Evolutionary conservation across 2,888 invertebrate species (phyloP).

Genomic region (Eupithecia subfuscata): DNA sequence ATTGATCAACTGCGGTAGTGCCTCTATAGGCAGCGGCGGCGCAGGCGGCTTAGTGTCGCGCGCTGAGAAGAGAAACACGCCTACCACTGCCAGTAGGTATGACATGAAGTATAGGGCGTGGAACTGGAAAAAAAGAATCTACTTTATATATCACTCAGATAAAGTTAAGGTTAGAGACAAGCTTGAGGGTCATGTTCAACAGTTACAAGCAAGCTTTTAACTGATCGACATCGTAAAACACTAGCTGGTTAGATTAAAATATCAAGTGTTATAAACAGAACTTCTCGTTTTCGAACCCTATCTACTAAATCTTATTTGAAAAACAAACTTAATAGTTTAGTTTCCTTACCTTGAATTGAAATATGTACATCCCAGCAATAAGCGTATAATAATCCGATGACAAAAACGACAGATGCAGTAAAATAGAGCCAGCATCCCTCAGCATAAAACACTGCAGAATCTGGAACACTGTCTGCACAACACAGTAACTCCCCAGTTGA

Average conservation of each 20-base stretch:
- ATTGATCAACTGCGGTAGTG: constrained; percentile 53
- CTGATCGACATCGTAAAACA: neutral
- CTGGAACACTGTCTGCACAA: constrained; percentile 90
- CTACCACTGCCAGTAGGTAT: constrained; percentile 89
- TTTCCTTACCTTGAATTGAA: constrained; percentile 89
- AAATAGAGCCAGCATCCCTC: constrained; percentile 91
- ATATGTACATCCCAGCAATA: constrained; percentile 90
- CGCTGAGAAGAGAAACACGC: constrained; percentile 85
- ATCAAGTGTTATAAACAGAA: neutral
- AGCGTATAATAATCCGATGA: constrained; percentile 94
- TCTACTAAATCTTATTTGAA: neutral
- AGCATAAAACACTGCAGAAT: constrained; percentile 90
- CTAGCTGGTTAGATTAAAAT: neutral
- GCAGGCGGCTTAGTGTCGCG: constrained; percentile 84
- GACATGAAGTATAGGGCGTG: constrained; percentile 92
- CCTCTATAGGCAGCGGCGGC: constrained; percentile 48
- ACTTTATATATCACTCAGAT: too few relatives aligned
- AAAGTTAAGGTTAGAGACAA: too few relatives aligned
- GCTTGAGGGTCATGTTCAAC: too few relatives aligned
- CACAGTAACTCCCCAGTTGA: constrained; percentile 85
- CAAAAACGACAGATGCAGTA: constrained; percentile 91
- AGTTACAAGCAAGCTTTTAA: too few relatives aligned
- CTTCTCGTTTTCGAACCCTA: neutral
- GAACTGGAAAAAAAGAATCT: constrained; percentile 82
- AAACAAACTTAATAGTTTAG: neutral